Percentiles rank a stretch among this genome's conserved stretches.
Conservation (phyloP, 2,888 invertebrate species). For the Papilio elwesi region DNA sequence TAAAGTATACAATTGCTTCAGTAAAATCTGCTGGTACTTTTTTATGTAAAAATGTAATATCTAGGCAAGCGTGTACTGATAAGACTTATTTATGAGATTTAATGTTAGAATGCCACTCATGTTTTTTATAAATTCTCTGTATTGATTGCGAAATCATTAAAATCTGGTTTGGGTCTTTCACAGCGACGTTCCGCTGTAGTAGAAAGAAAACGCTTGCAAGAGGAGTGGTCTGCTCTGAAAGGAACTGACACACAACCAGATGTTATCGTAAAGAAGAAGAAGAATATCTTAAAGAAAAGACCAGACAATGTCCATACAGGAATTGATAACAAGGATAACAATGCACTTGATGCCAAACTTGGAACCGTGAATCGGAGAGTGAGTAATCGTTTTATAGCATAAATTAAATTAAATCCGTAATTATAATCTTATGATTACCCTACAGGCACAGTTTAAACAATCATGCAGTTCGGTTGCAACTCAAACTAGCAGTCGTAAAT, state of each 20-base stretch:
- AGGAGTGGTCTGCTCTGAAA: slow-evolving; percentile 75
- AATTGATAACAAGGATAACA: slow-evolving; percentile 28
- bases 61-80: no score
- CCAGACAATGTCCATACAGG: slow-evolving; percentile 24
- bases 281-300: slow-evolving; percentile 42
- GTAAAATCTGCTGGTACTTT: no score
- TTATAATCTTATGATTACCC: no score
- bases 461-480: no score
- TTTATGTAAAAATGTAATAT: no score
- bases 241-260: slow-evolving; percentile 52
- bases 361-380: slow-evolving; percentile 29
- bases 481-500: no score
- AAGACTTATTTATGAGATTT: no score
- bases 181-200: slow-evolving; percentile 74
- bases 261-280: slow-evolving; percentile 25
- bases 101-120: no score
- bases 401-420: background rate
- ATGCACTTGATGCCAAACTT: background rate
- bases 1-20: no score
- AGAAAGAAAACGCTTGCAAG: slow-evolving; percentile 66
- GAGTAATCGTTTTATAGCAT: slow-evolving; percentile 1
- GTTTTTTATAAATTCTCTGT: no score
- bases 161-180: slow-evolving; percentile 42
- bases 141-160: no score
- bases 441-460: no score